A percentile compares a stretch with the other conserved stretches of the same genome.
These are phyloP conservation scores for Osmerus mordax DNA, from an alignment of 2,113 vertebrate species.

Conservation along the genomic window DNA sequence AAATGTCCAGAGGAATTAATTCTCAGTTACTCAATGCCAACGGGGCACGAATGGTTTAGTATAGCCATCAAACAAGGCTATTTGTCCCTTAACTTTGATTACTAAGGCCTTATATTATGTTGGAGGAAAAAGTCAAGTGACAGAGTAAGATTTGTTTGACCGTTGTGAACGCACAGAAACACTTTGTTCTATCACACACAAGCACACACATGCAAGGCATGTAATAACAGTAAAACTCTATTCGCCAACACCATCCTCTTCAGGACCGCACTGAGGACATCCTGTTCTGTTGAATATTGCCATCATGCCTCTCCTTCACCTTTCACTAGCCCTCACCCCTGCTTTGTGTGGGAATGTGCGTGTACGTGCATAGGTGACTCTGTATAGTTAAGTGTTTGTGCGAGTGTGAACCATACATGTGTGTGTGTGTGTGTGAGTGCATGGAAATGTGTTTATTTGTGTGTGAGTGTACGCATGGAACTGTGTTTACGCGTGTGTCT, in stretches of 20 bases:
- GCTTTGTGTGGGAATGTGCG: background rate
- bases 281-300: slow-evolving; percentile 47
- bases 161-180: no score
- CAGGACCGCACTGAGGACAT: slow-evolving; percentile 28
- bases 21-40: no score
- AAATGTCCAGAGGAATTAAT: no score
- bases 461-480: background rate
- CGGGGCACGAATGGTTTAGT: no score
- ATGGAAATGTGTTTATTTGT: no score
- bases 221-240: background rate
- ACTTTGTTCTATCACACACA: no score
- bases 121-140: no score
- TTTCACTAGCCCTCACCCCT: slow-evolving; percentile 30
- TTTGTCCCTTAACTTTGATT: background rate
- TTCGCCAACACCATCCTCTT: slow-evolving; percentile 31
- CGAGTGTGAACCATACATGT: background rate
- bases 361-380: background rate
- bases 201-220: no score
- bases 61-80: background rate
- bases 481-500: background rate
- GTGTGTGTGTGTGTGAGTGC: background rate
- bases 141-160: no score
- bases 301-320: slow-evolving; percentile 49
- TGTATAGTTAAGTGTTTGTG: slow-evolving; percentile 10
- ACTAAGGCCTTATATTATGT: no score